Conservation (phyloP, 2,113 vertebrate species). For the Lophura nycthemera region DNA sequence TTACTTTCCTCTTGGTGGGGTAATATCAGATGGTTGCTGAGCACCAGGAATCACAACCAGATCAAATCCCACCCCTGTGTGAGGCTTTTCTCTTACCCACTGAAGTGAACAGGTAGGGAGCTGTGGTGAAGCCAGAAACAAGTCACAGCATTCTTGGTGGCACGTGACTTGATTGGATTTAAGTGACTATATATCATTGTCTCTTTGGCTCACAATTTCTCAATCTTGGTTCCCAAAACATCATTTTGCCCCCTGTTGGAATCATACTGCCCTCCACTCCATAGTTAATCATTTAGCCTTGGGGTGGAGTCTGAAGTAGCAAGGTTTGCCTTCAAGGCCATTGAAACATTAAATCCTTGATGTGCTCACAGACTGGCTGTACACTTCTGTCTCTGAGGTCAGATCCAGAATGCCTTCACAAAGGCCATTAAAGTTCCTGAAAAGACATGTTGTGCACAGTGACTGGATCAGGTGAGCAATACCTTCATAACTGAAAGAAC, state of each 20-base stretch:
- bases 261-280: not conserved
- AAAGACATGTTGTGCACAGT: not conserved
- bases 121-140: not conserved
- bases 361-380: not conserved
- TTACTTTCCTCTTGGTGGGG: not conserved
- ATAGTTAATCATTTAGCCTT: not conserved
- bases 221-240: not conserved
- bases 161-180: not conserved
- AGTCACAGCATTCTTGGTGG: not conserved
- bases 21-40: not conserved
- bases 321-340: not conserved
- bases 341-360: not conserved
- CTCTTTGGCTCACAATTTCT: not conserved
- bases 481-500: not conserved
- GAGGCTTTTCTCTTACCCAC: not conserved
- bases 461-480: not conserved
- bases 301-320: not conserved
- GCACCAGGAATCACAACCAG: not conserved
- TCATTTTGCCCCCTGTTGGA: accelerated
- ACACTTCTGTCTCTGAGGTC: not conserved
- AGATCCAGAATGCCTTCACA: not conserved
- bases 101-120: not conserved
- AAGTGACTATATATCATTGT: not conserved
- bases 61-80: accelerated
- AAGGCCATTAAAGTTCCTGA: not conserved